Conservation (phyloP, 2,113 vertebrate genomes). For the Apodemus sylvaticus region DNA sequence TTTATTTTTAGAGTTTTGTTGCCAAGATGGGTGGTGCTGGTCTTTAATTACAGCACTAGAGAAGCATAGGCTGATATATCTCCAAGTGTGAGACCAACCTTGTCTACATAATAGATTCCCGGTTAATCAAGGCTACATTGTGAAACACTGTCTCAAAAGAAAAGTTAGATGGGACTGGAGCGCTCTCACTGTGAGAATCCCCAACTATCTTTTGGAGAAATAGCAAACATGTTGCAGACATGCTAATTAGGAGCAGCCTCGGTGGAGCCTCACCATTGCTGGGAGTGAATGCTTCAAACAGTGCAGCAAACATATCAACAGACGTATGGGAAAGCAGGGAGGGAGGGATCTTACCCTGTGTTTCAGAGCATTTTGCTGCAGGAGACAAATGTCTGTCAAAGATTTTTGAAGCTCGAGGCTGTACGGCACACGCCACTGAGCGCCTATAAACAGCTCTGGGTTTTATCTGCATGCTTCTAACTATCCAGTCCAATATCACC, state of each 20-base stretch:
- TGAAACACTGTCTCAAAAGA: not conserved
- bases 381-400: conserved; percentile 72
- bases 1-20: not conserved
- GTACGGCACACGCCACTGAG: not conserved
- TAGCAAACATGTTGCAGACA: not conserved
- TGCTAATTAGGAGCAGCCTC: conserved; percentile 71
- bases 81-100: not conserved
- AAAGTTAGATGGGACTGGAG: not conserved
- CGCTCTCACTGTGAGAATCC: not conserved
- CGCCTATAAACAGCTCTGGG: not conserved
- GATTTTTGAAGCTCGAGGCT: conserved; percentile 54
- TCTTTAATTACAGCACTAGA: not conserved
- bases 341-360: conserved; percentile 65
- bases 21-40: not conserved
- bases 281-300: conserved; percentile 75
- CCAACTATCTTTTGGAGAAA: conserved; percentile 6
- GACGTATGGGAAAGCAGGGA: not conserved
- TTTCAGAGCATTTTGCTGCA: conserved; percentile 75
- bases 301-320: conserved; percentile 77
- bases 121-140: not conserved
- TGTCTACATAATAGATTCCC: not conserved
- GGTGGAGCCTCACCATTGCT: conserved; percentile 61
- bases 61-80: not conserved
- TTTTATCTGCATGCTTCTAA: not conserved
- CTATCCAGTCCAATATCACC: conserved; percentile 7